These are phyloP conservation scores for Typhlichthys eigenmanni DNA, from an alignment of 2,797 vertebrate genomes.

Conservation along the genomic window DNA sequence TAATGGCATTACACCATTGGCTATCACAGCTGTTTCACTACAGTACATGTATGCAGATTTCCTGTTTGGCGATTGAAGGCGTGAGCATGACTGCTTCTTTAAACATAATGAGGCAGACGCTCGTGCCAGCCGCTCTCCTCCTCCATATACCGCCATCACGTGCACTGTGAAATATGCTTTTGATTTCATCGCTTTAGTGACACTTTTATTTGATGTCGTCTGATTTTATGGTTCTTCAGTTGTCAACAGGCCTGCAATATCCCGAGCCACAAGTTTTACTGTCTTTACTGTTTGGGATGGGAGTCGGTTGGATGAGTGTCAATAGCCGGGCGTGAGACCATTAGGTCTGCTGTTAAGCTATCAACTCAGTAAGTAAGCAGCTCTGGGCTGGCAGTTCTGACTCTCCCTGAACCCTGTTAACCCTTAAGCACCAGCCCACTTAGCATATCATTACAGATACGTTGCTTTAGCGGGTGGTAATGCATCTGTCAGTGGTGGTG, in stretches of 20 bases:
- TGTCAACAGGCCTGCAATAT: conserved; percentile 41
- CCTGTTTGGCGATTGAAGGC: no score
- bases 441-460: neutral
- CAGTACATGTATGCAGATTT: no score
- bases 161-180: no score
- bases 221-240: conserved; percentile 41
- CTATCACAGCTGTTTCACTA: no score
- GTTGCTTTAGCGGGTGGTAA: no score
- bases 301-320: conserved; percentile 11
- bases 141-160: neutral
- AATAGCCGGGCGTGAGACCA: conserved; percentile 12
- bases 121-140: conserved; percentile 1
- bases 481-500: no score
- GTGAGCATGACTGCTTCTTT: no score
- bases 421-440: conserved; percentile 14
- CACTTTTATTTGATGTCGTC: conserved; percentile 46
- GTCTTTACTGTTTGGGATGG: conserved; percentile 18
- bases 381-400: conserved; percentile 17
- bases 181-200: neutral
- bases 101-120: no score
- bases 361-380: conserved; percentile 33
- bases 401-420: conserved; percentile 10
- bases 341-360: conserved; percentile 32
- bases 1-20: no score
- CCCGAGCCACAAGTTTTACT: conserved; percentile 29